Base-by-base conservation (phyloP, 2,113 vertebrate genomes). In the Lepisosteus oculatus region DNA sequence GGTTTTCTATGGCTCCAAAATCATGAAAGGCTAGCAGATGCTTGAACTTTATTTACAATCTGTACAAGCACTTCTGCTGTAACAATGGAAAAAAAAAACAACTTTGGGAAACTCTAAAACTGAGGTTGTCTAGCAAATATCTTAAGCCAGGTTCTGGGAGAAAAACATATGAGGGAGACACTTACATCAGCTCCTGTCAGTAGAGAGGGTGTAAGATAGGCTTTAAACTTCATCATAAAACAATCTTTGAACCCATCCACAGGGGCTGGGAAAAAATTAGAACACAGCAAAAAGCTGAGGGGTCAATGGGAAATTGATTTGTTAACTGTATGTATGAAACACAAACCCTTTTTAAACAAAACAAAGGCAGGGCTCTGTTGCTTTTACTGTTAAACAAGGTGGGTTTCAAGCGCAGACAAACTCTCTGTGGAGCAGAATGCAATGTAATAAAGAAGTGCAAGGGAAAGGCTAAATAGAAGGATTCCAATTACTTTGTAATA, bases 291-390 rank as follows among this genome's bases (percentile, higher is more conserved):
- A 59, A 42, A 13, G 54, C n/a, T 51, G 62, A 29, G 15, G 57
- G 43, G 72, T 54, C 65, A 68, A 63, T 62, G 41, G 67, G n/a
- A 64, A 55, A 74, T 64, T 74, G 66, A 69, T 72, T 57, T 59
- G 43, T 11, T 55, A 41, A 14, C 64, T 59, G 55, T 43, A 67
- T 62, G 12, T 67, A 9, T 61, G 65, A 63, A 43, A 73, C 13
- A 62, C 65, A 68, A 68, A 51, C 66, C 65, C 17, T 59, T 43
- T 73, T 73, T 41, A 68, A 68, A 65, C 15, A 43, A 29, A 55
- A 47, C 45, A 29, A 63, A 11, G 57, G 45, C 42, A 61, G 43
- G 45, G 44, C 42, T 15, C 14, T 45, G 8, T 45, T 54, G 43
- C 3, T 44, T 51, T 42, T 3, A 13, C 41, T 55, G 8, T 68